phyloP scores from a whole-genome alignment of 92 coral and sea anemone genomes.

The Porites rus region DNA sequence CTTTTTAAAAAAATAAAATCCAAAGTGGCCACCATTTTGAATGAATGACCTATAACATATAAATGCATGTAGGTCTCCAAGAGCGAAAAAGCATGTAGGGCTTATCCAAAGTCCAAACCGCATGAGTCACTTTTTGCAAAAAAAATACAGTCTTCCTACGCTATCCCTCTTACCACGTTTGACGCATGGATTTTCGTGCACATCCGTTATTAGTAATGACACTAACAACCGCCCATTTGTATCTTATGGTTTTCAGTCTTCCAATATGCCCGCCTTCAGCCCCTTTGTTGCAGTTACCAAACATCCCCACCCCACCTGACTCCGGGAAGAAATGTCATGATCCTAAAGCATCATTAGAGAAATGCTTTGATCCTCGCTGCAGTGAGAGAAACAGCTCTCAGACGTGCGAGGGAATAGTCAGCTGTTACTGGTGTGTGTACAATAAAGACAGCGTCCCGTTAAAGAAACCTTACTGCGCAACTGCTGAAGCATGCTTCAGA shows the following conservation, averaged over 20 bases:
- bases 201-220: background rate
- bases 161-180: too few species aligned
- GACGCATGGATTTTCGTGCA: too few species aligned
- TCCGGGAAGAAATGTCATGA: constrained; percentile 4
- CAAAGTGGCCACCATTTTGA: too few species aligned
- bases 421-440: constrained; percentile 69
- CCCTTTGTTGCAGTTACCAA: background rate
- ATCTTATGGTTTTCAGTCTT: constrained; percentile 1
- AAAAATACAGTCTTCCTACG: too few species aligned
- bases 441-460: constrained; percentile 53
- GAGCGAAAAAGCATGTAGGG: too few species aligned
- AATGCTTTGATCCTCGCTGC: constrained; percentile 47
- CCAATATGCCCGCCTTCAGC: constrained; percentile 42
- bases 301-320: background rate
- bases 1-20: too few species aligned
- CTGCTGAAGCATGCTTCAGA: constrained; percentile 59
- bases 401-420: constrained; percentile 59
- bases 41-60: too few species aligned
- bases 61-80: too few species aligned
- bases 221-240: background rate
- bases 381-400: constrained; percentile 27
- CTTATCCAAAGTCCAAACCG: too few species aligned
- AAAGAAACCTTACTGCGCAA: constrained; percentile 52
- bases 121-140: too few species aligned
- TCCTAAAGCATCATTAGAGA: background rate